Percentiles rank a stretch among this genome's conserved stretches.
Conservation (phyloP, 1,140 invertebrate species). For the Drosophila asahinai region DNA sequence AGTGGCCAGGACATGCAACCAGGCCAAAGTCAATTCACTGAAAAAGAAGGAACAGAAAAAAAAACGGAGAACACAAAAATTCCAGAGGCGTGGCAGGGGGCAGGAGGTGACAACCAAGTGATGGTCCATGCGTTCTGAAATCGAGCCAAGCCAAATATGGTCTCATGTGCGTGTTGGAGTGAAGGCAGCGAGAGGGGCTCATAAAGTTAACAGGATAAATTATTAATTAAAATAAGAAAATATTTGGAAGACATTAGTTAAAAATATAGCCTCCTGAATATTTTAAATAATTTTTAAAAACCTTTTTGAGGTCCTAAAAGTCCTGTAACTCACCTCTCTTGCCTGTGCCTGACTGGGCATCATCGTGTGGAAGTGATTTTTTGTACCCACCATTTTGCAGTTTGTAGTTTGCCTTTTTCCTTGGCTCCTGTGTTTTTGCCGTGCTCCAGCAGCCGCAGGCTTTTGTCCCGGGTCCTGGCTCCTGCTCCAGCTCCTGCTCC, state of each 20-base stretch:
- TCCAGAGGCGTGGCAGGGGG: not conserved
- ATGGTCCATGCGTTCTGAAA: conserved; percentile 46
- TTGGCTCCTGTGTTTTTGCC: conserved; percentile 14
- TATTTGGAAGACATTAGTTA: not conserved
- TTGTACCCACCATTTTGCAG: conserved; percentile 28
- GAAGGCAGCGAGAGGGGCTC: not conserved
- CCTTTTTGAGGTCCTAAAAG: not conserved
- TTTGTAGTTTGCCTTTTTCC: conserved; percentile 38
- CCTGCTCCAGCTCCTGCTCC: not conserved
- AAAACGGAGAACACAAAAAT: conserved; percentile 9
- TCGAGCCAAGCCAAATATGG: conserved; percentile 56
- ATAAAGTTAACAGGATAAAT: not conserved
- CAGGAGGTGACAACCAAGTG: conserved; percentile 30
- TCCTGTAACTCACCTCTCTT: not conserved
- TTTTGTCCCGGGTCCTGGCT: conserved; percentile 40
- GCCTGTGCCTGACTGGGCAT: conserved; percentile 8
- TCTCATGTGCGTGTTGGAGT: conserved; percentile 33
- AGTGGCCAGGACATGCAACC: conserved; percentile 39
- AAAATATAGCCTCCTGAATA: no score
- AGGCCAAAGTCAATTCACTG: conserved; percentile 49
- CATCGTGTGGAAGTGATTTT: conserved; percentile 36
- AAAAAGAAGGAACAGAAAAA: conserved; percentile 20
- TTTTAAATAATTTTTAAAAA: no score
- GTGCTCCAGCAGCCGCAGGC: conserved; percentile 68
- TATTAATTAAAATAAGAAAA: not conserved